Conservation (phyloP, 2,113 vertebrate genomes). For the Tauraco erythrolophus region DNA sequence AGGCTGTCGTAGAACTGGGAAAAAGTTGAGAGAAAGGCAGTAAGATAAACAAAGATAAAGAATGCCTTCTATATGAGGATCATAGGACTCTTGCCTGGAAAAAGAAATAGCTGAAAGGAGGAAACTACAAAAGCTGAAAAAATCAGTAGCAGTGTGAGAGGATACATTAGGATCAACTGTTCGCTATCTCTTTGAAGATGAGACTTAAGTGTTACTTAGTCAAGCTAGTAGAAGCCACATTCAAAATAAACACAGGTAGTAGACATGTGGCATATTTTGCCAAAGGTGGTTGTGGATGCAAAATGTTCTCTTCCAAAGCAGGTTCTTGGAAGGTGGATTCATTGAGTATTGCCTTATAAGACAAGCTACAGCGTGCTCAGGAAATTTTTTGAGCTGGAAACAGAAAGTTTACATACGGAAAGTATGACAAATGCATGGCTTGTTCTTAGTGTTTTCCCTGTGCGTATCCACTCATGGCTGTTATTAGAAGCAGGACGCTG, state of each 20-base stretch:
- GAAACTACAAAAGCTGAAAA: background rate
- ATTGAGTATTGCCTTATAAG: background rate
- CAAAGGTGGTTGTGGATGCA: background rate
- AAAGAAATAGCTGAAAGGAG: background rate
- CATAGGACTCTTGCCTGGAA: background rate
- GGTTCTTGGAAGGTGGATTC: background rate
- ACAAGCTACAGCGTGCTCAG: background rate
- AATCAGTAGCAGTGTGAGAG: background rate
- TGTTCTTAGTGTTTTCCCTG: background rate
- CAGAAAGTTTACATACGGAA: background rate
- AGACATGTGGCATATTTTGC: background rate
- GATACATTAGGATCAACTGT: background rate
- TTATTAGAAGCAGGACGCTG: background rate
- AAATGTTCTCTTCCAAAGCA: rapidly evolving
- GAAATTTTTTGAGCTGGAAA: background rate
- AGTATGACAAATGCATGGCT: background rate
- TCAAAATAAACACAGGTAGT: background rate
- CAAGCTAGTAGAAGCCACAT: background rate
- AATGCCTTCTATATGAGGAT: background rate
- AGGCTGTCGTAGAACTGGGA: background rate
- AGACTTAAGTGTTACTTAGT: background rate
- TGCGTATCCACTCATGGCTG: background rate
- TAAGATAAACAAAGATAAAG: background rate
- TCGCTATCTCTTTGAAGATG: background rate
- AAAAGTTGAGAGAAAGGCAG: background rate